phyloP scores from a whole-genome alignment of 1,140 invertebrate species.

The Trichonephila clavata region DNA sequence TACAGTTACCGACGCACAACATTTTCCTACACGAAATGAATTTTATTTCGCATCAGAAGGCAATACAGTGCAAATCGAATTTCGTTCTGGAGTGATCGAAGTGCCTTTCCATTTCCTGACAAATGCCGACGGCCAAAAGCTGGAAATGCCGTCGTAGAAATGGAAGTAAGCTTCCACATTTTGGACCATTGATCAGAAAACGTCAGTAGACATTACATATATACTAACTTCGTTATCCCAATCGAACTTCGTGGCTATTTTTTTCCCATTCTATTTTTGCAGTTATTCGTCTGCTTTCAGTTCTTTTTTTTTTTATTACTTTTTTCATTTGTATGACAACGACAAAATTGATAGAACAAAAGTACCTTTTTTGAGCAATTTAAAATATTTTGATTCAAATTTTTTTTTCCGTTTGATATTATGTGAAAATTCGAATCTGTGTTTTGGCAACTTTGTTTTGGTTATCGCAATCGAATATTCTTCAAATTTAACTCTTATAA shows the following conservation, averaged over 20 bases:
- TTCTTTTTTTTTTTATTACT: background rate
- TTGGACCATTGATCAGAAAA: conserved; percentile 12
- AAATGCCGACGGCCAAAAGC: background rate
- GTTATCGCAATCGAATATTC: no score
- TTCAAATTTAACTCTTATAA: no score
- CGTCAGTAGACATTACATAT: background rate
- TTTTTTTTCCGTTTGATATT: background rate
- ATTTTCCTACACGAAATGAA: background rate
- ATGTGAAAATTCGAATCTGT: background rate
- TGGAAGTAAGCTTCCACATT: conserved; percentile 2
- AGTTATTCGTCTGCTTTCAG: background rate
- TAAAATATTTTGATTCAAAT: background rate
- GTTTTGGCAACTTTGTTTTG: background rate
- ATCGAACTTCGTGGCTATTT: background rate
- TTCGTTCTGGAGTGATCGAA: conserved; percentile 10
- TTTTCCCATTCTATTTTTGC: background rate
- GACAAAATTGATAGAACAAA: conserved; percentile 1
- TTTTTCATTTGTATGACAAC: background rate
- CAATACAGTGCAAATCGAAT: conserved; percentile 3
- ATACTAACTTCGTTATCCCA: conserved; percentile 5
- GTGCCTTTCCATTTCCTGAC: conserved; percentile 14
- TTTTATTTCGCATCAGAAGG: conserved; percentile 13
- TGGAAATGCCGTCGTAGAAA: background rate
- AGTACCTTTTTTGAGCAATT: background rate
- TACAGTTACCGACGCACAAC: background rate